Evolutionary conservation across 2,888 invertebrate species (phyloP).

Genomic region (Blastobasis adustella): DNA sequence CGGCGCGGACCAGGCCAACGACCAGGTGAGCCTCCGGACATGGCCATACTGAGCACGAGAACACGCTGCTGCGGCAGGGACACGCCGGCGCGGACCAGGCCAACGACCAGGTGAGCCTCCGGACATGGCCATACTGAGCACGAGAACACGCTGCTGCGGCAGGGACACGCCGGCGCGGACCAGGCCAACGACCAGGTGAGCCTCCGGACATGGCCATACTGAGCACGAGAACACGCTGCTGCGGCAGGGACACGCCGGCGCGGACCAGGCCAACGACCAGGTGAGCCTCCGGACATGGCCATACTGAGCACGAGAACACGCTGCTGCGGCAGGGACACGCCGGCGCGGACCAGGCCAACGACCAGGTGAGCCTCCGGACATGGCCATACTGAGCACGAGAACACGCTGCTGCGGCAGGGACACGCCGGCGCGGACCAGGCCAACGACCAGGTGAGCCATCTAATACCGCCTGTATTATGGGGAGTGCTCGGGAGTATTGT

Average conservation of each 20-base stretch:
- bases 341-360: constrained; percentile 76
- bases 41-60: constrained; percentile 96
- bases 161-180: constrained; percentile 75
- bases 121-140: too few relatives aligned
- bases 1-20: constrained; percentile 76
- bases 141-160: constrained; percentile 89
- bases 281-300: too few relatives aligned
- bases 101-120: constrained; percentile 78
- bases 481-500: too few relatives aligned
- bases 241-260: constrained; percentile 75
- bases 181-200: constrained; percentile 79
- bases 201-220: too few relatives aligned
- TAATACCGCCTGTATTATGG: too few relatives aligned
- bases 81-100: constrained; percentile 77
- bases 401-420: constrained; percentile 83
- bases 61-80: constrained; percentile 83
- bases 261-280: constrained; percentile 79
- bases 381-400: constrained; percentile 96
- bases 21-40: too few relatives aligned
- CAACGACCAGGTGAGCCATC: constrained; percentile 70
- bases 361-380: too few relatives aligned
- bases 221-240: constrained; percentile 93
- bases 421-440: constrained; percentile 77
- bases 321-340: constrained; percentile 80
- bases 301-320: constrained; percentile 95